Percentiles rank a stretch among this genome's conserved stretches.
Evolutionary conservation across 2,888 invertebrate species (phyloP).

Genomic region (Pyrrhosoma nymphula): DNA sequence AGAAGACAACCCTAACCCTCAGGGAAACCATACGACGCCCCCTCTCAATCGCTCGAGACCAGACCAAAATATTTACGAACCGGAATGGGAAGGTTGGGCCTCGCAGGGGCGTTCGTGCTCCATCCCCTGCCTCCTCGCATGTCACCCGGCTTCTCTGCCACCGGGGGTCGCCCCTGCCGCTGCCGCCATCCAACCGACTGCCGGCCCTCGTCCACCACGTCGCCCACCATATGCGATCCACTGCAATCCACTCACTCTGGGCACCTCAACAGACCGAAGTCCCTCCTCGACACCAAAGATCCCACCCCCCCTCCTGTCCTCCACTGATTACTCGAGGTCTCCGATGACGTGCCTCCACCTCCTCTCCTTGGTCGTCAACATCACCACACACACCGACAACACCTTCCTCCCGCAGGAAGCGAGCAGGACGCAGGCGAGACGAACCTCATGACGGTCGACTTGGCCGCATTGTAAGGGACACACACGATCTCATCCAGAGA

Average conservation of each 20-base stretch:
- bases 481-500: neutral
- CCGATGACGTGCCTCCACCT: neutral
- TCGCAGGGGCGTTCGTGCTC: neutral
- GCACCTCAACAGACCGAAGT: neutral
- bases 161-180: neutral
- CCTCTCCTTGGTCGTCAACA: too few species aligned
- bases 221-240: neutral
- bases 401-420: neutral
- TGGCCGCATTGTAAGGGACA: neutral
- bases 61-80: constrained; percentile 30
- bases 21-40: neutral
- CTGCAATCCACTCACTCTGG: neutral
- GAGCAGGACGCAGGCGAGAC: neutral
- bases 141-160: neutral
- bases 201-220: neutral
- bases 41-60: neutral
- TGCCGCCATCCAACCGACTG: neutral
- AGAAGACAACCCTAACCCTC: neutral
- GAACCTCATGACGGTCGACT: neutral
- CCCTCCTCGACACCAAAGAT: neutral
- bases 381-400: neutral
- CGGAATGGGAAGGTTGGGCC: constrained; percentile 16
- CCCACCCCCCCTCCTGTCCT: too few species aligned
- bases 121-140: neutral
- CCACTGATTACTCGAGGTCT: neutral